A percentile compares a stretch with the other conserved stretches of the same genome.
phyloP scores from a whole-genome alignment of 1,140 invertebrate species.

The Musca domestica region DNA sequence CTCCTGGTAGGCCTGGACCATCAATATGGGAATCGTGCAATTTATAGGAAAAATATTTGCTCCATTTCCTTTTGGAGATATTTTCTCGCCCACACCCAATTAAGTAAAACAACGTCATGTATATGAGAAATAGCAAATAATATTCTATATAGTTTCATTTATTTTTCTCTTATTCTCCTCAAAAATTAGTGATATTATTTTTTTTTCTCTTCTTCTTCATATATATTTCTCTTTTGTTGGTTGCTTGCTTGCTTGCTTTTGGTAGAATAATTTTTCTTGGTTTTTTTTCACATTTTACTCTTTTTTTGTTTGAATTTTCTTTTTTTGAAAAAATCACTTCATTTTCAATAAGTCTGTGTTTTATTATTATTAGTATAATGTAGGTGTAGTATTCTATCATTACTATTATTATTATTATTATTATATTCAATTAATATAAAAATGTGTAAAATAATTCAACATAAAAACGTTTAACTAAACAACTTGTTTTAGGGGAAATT shows the following conservation, averaged over 20 bases:
- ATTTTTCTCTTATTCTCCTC: conserved; percentile 36
- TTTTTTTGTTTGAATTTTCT: conserved; percentile 37
- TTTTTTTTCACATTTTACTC: conserved; percentile 34
- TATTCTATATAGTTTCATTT: conserved; percentile 52
- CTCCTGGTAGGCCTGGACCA: too few species aligned
- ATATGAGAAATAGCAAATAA: conserved; percentile 47
- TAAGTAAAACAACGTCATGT: conserved; percentile 18
- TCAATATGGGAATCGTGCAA: too few species aligned
- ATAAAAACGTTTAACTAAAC: conserved; percentile 22
- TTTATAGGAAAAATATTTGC: too few species aligned
- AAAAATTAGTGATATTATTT: conserved; percentile 34
- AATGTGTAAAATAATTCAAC: conserved; percentile 18
- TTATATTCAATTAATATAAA: conserved; percentile 2
- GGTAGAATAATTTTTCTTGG: conserved; percentile 39
- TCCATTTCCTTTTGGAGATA: too few species aligned
- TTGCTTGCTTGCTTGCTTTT: conserved; percentile 34
- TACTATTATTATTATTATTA: conserved; percentile 25
- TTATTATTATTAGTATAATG: conserved; percentile 1
- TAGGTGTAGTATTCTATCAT: not conserved
- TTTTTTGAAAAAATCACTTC: conserved; percentile 37
- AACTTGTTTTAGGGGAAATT: not conserved
- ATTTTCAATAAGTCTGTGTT: conserved; percentile 8
- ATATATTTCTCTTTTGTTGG: conserved; percentile 20
- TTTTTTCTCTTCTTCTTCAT: conserved; percentile 40
- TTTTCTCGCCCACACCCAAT: not conserved